Conservation (phyloP, 2,113 vertebrate genomes). For the Nymphicus hollandicus region DNA sequence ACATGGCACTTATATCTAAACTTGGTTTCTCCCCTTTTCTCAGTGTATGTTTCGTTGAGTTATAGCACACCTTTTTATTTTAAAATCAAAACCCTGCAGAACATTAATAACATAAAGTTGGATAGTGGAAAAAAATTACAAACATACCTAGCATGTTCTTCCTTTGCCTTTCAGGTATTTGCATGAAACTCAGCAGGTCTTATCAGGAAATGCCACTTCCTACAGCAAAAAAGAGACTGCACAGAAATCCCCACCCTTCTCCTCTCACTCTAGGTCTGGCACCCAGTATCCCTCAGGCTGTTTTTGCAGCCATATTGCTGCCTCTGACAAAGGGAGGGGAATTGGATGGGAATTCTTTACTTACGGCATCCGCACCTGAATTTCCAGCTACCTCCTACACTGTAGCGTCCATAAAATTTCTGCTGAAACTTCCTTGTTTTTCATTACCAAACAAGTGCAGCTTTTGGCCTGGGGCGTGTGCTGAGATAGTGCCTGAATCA, state of each 20-base stretch:
- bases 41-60: background rate
- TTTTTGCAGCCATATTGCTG: background rate
- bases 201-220: background rate
- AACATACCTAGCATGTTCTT: background rate
- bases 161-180: background rate
- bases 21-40: background rate
- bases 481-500: background rate
- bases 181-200: background rate
- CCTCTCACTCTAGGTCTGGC: background rate
- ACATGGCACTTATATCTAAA: background rate
- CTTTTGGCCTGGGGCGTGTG: background rate
- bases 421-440: background rate
- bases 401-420: background rate
- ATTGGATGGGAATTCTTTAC: background rate
- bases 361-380: background rate
- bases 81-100: background rate
- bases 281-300: background rate
- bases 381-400: background rate
- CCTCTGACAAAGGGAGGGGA: background rate
- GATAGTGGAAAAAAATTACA: background rate
- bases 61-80: background rate
- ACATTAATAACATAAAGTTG: background rate
- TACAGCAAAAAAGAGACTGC: background rate
- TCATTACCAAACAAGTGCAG: background rate
- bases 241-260: background rate